Percentiles rank a stretch among this genome's conserved stretches.
phyloP scores from a whole-genome alignment of 2,113 vertebrate species.

The Recurvirostra avosetta region DNA sequence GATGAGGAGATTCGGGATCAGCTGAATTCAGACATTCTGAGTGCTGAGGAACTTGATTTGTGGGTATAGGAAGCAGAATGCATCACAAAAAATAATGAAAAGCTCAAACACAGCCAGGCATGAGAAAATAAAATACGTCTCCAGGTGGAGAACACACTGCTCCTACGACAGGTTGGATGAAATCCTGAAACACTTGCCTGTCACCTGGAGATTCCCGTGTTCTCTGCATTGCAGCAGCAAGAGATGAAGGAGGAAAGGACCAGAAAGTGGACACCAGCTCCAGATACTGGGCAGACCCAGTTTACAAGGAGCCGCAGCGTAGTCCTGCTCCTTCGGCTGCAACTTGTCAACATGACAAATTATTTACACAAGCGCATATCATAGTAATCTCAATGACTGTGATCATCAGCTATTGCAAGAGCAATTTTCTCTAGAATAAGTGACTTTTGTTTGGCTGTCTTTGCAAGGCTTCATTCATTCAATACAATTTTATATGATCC shows the following conservation, averaged over 20 bases:
- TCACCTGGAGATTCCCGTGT: rapidly evolving
- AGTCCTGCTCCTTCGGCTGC: background rate
- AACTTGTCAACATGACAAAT: background rate
- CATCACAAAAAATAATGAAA: background rate
- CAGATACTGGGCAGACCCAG: background rate
- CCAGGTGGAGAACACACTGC: background rate
- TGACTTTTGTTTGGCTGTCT: background rate
- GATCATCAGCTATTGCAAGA: background rate
- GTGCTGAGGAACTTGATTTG: background rate
- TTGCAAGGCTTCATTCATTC: background rate
- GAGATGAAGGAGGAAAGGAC: background rate
- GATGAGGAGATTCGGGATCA: background rate
- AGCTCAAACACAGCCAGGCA: rapidly evolving
- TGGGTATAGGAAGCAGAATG: background rate
- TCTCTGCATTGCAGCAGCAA: background rate
- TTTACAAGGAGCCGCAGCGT: background rate
- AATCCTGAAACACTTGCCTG: rapidly evolving
- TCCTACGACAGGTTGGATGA: rapidly evolving
- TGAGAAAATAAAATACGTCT: background rate
- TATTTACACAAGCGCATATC: background rate
- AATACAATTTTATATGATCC: rapidly evolving
- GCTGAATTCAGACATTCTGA: background rate
- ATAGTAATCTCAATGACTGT: background rate
- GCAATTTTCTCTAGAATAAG: background rate
- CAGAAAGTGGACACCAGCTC: background rate